Evolutionary conservation across 2,113 vertebrate genomes (phyloP), one percentile per base, ranked within the genome.

Genomic region (Ibidorhyncha struthersii): DNA sequence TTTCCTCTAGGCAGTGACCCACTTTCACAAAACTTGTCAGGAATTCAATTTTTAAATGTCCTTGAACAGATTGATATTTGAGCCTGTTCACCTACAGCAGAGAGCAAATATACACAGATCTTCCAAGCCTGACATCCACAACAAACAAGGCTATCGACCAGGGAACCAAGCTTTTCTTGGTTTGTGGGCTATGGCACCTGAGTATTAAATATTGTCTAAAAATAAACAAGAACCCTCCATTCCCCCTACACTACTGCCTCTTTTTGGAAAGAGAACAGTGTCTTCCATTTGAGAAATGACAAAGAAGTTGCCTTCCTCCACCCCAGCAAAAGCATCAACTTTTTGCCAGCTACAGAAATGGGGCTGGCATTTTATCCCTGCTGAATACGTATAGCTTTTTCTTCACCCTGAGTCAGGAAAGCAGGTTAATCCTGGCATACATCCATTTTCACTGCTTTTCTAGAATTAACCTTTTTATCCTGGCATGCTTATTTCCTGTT

Each of bases 81-180:
- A 96, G 87, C 93, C 85, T 58, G 36, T 40, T 94, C 82, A 87
- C 87, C 90, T 97, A 6, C 56, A 77, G 92, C 18, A 58, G 58
- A 72, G 94, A 84, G 62, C 89, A 89, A 69, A 83, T 12, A 7
- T 0, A 43, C 36, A 36, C 56, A 40, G 69, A 16, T 21, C 47
- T 79, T 23, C 63, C 50, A 55, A 87, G 81, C 66, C 70, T 79
- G 32, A 45, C 91, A 87, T 55, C 87, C 86, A 94, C 91, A 95
- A 89, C 84, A 95, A 96, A 91, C 91, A 94, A 8, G 12, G 63
- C 55, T 30, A 7, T 40, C 0, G 11, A 47, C 9, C 40, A 13
- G 74, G 89, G 40, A 90, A 58, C 72, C 43, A 49, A 17, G 52
- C 71, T 78, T 18, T 20, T 40, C 61, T 91, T 89, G 80, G 38